phyloP scores from a whole-genome alignment of 1,140 invertebrate genomes.

The Cotesia chilonis region DNA sequence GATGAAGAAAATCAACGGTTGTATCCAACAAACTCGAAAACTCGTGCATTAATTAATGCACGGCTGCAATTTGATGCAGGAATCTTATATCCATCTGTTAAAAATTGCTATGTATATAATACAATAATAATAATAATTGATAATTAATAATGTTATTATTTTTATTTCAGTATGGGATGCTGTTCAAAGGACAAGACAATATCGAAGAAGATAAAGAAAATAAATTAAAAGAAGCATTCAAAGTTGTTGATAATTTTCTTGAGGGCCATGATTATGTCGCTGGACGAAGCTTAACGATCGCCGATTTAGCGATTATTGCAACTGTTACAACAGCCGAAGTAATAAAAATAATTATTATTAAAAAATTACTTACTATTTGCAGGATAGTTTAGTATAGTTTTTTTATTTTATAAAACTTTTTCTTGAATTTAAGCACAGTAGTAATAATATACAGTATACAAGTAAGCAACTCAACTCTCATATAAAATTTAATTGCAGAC shows the following conservation, averaged over 20 bases:
- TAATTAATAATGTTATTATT: not conserved
- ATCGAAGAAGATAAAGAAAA: slow-evolving; percentile 44
- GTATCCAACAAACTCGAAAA: slow-evolving; percentile 74
- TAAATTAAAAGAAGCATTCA: slow-evolving; percentile 49
- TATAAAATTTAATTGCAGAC: slow-evolving; percentile 66
- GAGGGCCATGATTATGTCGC: slow-evolving; percentile 56
- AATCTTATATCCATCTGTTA: slow-evolving; percentile 69
- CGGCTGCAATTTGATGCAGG: slow-evolving; percentile 78
- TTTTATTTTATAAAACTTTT: slow-evolving; percentile 21
- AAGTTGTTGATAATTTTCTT: slow-evolving; percentile 54
- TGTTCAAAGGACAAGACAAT: slow-evolving; percentile 38
- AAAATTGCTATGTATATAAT: slow-evolving; percentile 69
- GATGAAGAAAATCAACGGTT: slow-evolving; percentile 68
- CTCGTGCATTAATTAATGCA: slow-evolving; percentile 76
- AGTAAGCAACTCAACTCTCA: not conserved
- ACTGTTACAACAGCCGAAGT: slow-evolving; percentile 59
- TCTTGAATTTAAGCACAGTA: not conserved
- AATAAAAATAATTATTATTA: slow-evolving; percentile 24
- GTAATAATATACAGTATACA: not conserved
- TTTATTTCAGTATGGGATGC: slow-evolving; percentile 54
- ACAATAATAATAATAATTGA: not conserved
- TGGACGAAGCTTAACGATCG: slow-evolving; percentile 65
- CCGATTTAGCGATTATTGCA: slow-evolving; percentile 58
- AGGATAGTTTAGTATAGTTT: not conserved
- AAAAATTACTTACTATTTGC: slow-evolving; percentile 4